Conservation (phyloP, 2,113 vertebrate genomes). For the Gopherus flavomarginatus region DNA sequence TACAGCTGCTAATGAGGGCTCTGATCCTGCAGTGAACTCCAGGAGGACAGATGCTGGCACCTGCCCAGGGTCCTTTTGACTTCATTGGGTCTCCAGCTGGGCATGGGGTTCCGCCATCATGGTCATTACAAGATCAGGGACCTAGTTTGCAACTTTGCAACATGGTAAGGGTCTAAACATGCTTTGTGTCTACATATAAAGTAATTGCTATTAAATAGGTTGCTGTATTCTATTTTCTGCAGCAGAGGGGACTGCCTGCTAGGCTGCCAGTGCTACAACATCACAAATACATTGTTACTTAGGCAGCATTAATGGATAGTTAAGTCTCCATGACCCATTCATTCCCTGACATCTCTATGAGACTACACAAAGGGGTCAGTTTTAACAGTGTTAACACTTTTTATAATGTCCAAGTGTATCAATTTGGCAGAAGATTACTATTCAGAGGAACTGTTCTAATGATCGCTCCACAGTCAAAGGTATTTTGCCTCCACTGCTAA, state of each 20-base stretch:
- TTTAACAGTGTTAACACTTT: constrained; percentile 21
- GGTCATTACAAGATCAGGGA: neutral
- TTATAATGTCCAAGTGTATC: neutral
- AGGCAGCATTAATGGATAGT: neutral
- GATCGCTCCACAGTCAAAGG: neutral
- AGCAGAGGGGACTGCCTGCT: neutral
- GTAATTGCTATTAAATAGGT: neutral
- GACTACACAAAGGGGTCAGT: neutral
- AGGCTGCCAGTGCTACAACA: neutral
- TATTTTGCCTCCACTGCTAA: constrained; percentile 22
- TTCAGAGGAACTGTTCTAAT: constrained; percentile 2
- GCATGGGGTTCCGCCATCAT: neutral
- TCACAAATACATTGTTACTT: neutral
- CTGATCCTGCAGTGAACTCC: neutral
- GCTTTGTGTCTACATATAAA: fast-evolving
- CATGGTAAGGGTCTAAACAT: neutral
- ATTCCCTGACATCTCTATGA: constrained; percentile 6
- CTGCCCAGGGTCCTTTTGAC: neutral
- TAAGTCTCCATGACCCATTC: neutral
- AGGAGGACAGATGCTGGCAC: neutral
- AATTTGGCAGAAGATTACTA: constrained; percentile 6
- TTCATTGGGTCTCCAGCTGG: neutral
- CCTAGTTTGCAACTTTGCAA: neutral
- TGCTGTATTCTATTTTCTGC: neutral
- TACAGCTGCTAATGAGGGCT: neutral